phyloP scores from a whole-genome alignment of 2,113 vertebrate genomes.

The Psophia crepitans region DNA sequence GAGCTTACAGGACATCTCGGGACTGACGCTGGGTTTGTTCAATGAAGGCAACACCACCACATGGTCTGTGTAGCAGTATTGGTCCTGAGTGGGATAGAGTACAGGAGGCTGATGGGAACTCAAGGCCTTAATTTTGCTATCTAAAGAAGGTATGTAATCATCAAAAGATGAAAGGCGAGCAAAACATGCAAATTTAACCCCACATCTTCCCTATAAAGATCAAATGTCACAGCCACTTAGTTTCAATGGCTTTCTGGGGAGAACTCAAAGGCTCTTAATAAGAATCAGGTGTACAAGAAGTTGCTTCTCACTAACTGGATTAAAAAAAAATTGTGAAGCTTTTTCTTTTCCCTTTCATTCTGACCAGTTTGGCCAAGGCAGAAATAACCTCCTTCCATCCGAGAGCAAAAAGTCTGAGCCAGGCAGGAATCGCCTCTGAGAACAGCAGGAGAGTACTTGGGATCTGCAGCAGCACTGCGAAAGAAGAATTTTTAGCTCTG shows the following conservation, averaged over 20 bases:
- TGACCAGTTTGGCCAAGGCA: conserved; percentile 26
- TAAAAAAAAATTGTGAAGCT: conserved; percentile 44
- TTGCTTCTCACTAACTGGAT: conserved; percentile 45
- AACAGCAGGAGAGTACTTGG: background rate
- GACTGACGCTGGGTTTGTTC: background rate
- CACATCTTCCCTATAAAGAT: conserved; percentile 51
- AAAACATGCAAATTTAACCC: conserved; percentile 48
- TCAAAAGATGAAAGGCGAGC: conserved; percentile 32
- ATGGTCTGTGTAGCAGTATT: background rate
- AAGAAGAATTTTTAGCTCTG: background rate
- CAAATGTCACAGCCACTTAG: conserved; percentile 52
- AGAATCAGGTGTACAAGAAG: conserved; percentile 52
- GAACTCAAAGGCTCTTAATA: conserved; percentile 49
- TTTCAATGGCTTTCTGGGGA: conserved; percentile 58
- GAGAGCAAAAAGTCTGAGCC: conserved; percentile 24
- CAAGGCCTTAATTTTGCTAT: background rate
- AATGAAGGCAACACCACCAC: fast-evolving
- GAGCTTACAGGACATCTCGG: background rate
- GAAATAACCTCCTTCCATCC: conserved; percentile 18
- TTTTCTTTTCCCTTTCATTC: conserved; percentile 42
- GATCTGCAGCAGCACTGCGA: background rate
- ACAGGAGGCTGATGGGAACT: background rate
- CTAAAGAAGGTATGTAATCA: background rate
- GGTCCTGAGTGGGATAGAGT: fast-evolving
- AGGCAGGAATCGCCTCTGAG: background rate